phyloP scores from a whole-genome alignment of 2,113 vertebrate species.

The Melanotaenia duboulayi region DNA sequence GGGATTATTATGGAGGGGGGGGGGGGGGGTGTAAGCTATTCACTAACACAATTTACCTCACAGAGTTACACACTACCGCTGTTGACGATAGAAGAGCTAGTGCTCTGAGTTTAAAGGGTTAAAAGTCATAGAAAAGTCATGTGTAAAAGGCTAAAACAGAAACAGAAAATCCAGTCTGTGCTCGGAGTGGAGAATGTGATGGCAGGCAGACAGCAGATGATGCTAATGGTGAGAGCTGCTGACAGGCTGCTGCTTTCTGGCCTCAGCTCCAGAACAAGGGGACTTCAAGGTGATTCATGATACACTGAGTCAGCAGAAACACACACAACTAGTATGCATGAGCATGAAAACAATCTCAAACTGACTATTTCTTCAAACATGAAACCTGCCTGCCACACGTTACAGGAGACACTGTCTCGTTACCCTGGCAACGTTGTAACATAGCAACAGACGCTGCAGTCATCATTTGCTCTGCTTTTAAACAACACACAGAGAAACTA shows the following conservation, averaged over 20 bases:
- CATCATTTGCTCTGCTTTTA: too few species aligned
- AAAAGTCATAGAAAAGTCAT: too few species aligned
- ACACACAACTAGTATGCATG: not conserved
- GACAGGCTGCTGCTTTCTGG: constrained; percentile 29
- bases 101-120: too few species aligned
- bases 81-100: too few species aligned
- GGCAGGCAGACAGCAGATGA: not conserved
- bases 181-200: too few species aligned
- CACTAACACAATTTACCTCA: too few species aligned
- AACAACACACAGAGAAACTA: too few species aligned
- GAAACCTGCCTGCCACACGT: constrained; percentile 33
- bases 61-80: too few species aligned
- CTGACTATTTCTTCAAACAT: not conserved
- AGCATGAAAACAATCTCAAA: not conserved
- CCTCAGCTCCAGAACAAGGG: constrained; percentile 65
- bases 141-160: too few species aligned
- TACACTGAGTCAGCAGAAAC: constrained; percentile 15
- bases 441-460: constrained; percentile 45
- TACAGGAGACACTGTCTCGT: constrained; percentile 65
- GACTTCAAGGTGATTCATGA: constrained; percentile 73
- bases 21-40: too few species aligned
- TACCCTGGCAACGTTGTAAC: constrained; percentile 70
- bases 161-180: too few species aligned
- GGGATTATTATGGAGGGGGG: too few species aligned
- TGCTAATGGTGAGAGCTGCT: not conserved